A percentile compares a stretch with the other conserved stretches of the same genome.
These are phyloP conservation scores for Ommatoiulus sabulosus DNA, from an alignment of 2,888 invertebrate species.

Conservation along the genomic window DNA sequence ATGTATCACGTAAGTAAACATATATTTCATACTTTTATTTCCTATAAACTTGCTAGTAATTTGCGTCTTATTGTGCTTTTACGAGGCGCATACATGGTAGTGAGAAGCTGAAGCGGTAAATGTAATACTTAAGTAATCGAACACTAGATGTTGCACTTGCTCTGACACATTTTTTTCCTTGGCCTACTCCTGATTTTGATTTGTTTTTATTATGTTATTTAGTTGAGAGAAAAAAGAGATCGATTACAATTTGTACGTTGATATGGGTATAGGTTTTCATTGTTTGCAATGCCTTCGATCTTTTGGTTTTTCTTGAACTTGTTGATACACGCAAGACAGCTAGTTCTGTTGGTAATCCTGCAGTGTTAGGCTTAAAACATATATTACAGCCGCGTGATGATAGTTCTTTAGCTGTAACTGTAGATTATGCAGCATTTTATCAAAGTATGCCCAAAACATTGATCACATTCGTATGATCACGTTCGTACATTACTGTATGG, in stretches of 20 bases:
- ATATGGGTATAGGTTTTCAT: not conserved
- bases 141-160: slow-evolving; percentile 2
- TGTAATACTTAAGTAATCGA: no score
- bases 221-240: not conserved
- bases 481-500: not conserved
- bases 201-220: not conserved
- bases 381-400: not conserved
- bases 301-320: not conserved
- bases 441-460: not conserved
- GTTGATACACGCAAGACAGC: not conserved
- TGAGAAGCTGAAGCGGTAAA: not conserved
- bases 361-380: not conserved
- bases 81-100: not conserved
- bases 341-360: not conserved
- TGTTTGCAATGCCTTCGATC: not conserved
- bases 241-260: not conserved
- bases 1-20: slow-evolving; percentile 36
- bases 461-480: no score
- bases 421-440: not conserved
- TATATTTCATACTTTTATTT: not conserved
- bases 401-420: not conserved
- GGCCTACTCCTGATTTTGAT: slow-evolving; percentile 36
- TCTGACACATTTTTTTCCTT: slow-evolving; percentile 23
- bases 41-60: not conserved
- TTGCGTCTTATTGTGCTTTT: not conserved